phyloP scores from a whole-genome alignment of 2,797 vertebrate species.

The Arctocebus calabarensis region DNA sequence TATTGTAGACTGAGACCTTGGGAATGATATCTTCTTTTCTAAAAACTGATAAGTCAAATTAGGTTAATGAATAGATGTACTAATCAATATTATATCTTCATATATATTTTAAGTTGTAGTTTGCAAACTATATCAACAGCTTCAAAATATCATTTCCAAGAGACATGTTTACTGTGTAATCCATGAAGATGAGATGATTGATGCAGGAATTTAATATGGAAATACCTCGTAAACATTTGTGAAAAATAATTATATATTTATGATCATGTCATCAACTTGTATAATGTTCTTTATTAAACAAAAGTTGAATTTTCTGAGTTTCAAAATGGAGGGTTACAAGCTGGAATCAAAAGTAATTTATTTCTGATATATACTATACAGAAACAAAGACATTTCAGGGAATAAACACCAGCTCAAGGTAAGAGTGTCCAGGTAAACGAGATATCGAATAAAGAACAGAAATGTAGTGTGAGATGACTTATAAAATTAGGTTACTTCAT shows the following conservation, averaged over 20 bases:
- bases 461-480: neutral
- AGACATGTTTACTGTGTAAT: neutral
- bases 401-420: neutral
- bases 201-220: neutral
- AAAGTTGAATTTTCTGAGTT: neutral
- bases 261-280: neutral
- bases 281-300: neutral
- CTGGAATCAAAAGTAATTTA: neutral
- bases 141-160: neutral
- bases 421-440: neutral
- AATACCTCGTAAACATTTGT: constrained; percentile 14
- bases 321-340: neutral
- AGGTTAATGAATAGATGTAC: neutral
- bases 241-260: neutral
- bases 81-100: neutral
- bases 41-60: neutral
- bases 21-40: neutral
- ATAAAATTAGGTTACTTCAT: constrained; percentile 63
- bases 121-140: neutral
- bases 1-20: neutral
- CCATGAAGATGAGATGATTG: neutral
- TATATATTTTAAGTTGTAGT: neutral
- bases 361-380: neutral
- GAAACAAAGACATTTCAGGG: neutral
- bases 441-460: neutral